A percentile compares a stretch with the other conserved stretches of the same genome.
Conservation (phyloP, 2,113 vertebrate species). For the Hyperoodon ampullatus region DNA sequence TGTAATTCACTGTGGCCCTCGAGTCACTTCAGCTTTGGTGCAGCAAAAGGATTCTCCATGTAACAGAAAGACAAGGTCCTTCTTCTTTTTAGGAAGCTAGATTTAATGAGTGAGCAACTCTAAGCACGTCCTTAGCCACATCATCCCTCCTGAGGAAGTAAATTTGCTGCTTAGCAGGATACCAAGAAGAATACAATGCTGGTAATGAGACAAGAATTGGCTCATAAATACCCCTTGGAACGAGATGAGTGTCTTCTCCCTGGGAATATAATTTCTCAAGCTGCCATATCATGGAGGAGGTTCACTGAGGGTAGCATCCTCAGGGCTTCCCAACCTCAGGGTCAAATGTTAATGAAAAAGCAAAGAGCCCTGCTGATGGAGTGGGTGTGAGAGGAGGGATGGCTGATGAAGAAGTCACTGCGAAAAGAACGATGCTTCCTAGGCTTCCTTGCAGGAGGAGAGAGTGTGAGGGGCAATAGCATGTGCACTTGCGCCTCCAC, state of each 20-base stretch:
- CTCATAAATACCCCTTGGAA: background rate
- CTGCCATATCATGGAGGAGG: background rate
- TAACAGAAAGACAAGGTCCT: background rate
- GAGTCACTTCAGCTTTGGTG: background rate
- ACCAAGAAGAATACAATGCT: background rate
- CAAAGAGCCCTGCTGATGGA: background rate
- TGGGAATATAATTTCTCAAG: background rate
- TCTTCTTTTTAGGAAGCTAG: background rate
- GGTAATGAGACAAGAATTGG: background rate
- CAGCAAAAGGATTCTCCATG: background rate
- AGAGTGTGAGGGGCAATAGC: background rate
- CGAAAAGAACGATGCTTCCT: background rate
- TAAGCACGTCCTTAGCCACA: background rate
- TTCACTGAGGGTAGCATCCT: background rate
- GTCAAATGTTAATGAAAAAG: background rate
- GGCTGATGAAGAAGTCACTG: background rate
- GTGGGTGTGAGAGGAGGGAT: background rate
- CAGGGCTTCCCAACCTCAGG: background rate
- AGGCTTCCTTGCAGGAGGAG: background rate
- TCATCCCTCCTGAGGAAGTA: conserved; percentile 38
- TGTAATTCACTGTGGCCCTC: background rate
- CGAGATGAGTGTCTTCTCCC: background rate
- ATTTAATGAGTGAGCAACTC: conserved; percentile 18
- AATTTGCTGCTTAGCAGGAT: conserved; percentile 16
- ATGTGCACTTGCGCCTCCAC: background rate